phyloP scores from a whole-genome alignment of 2,888 invertebrate species.

The Hirtodrosophila histrioides region DNA sequence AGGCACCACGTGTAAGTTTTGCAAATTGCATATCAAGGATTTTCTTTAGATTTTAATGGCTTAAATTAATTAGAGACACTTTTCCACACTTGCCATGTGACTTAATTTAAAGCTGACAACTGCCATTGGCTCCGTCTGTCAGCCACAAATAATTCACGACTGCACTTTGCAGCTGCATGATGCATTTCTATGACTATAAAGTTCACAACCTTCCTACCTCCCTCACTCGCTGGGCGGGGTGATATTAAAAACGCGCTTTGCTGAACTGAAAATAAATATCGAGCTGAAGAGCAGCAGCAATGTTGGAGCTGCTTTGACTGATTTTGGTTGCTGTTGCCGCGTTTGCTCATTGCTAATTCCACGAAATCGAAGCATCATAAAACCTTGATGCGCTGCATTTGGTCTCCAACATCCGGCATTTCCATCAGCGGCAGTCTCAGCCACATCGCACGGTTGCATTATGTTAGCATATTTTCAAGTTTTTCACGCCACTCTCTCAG shows the following conservation, averaged over 20 bases:
- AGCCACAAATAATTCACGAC: constrained; percentile 50
- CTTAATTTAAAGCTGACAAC: constrained; percentile 46
- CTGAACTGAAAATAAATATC: constrained; percentile 56
- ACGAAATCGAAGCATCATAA: constrained; percentile 81
- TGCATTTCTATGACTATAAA: constrained; percentile 27
- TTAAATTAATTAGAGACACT: constrained; percentile 58
- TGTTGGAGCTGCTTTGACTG: constrained; percentile 18
- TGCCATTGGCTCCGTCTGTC: constrained; percentile 23
- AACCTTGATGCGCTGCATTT: constrained; percentile 66
- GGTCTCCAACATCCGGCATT: constrained; percentile 10
- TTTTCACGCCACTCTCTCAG: constrained; percentile 61
- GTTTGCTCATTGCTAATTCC: constrained; percentile 77
- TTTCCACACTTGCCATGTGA: constrained; percentile 40
- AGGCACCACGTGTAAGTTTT: constrained; percentile 42
- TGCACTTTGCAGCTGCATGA: constrained; percentile 34
- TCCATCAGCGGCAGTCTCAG: constrained; percentile 3
- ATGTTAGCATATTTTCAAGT: constrained; percentile 70
- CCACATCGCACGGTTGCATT: constrained; percentile 45
- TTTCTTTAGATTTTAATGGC: constrained; percentile 40
- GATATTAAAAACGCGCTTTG: constrained; percentile 59
- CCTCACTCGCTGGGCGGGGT: constrained; percentile 9
- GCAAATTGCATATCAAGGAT: constrained; percentile 49
- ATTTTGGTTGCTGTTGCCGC: constrained; percentile 30
- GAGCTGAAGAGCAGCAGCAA: constrained; percentile 26
- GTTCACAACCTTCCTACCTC: background rate